A percentile compares a stretch with the other conserved stretches of the same genome.
These are phyloP conservation scores for Agrotis ipsilon DNA, from an alignment of 2,888 invertebrate genomes.

Conservation along the genomic window DNA sequence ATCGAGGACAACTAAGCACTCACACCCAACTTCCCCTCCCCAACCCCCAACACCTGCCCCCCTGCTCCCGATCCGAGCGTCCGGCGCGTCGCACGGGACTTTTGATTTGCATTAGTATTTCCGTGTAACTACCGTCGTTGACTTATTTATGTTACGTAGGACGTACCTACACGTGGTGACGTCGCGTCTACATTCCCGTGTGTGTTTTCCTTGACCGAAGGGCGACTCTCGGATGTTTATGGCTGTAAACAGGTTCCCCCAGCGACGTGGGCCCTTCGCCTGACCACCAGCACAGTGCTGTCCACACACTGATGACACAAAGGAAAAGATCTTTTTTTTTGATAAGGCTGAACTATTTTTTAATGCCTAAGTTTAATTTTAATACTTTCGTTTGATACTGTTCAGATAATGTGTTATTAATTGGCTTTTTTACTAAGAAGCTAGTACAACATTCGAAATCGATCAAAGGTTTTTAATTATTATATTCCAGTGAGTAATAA, in stretches of 20 bases:
- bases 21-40: constrained; percentile 62
- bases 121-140: constrained; percentile 79
- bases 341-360: constrained; percentile 90
- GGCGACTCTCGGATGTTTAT: constrained; percentile 88
- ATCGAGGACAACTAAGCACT: constrained; percentile 92
- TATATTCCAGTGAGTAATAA: constrained; percentile 88
- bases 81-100: constrained; percentile 68
- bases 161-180: constrained; percentile 78
- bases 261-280: constrained; percentile 85
- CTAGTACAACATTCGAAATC: constrained; percentile 88
- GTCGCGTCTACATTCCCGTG: constrained; percentile 87
- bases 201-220: constrained; percentile 86
- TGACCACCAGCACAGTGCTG: constrained; percentile 80
- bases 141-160: constrained; percentile 75
- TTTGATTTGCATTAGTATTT: constrained; percentile 84
- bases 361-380: constrained; percentile 89
- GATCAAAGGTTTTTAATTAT: constrained; percentile 87
- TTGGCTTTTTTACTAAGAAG: constrained; percentile 84
- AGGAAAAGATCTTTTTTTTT: constrained; percentile 89
- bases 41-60: constrained; percentile 63
- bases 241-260: constrained; percentile 80
- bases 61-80: constrained; percentile 62
- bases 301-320: constrained; percentile 83
- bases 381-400: constrained; percentile 82
- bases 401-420: constrained; percentile 83